phyloP scores from a whole-genome alignment of 2,797 vertebrate species.

The Eulemur albifrons region DNA sequence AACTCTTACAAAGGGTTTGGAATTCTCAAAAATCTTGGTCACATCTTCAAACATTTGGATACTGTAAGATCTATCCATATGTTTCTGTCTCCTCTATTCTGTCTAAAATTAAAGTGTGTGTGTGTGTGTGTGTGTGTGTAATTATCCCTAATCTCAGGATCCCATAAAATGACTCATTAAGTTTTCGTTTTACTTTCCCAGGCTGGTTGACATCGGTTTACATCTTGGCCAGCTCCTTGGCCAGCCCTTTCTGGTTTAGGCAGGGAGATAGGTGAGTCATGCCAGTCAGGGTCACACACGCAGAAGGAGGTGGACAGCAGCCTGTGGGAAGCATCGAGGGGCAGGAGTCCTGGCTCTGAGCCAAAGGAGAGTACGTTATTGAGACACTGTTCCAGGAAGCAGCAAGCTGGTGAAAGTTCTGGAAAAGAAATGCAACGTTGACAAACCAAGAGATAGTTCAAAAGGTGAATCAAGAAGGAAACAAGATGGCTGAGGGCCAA shows the following conservation, averaged over 20 bases:
- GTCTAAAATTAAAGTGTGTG: background rate
- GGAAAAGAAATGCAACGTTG: background rate
- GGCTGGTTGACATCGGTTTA: background rate
- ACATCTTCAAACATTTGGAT: background rate
- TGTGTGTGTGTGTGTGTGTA: background rate
- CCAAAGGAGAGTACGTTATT: background rate
- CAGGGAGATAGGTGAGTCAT: background rate
- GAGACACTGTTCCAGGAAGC: slow-evolving; percentile 43
- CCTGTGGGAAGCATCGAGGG: background rate
- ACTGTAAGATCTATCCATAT: background rate
- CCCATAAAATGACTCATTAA: background rate
- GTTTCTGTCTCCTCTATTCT: background rate
- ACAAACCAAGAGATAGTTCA: slow-evolving; percentile 32
- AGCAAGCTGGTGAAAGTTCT: background rate
- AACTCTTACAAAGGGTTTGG: background rate
- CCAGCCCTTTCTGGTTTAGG: background rate
- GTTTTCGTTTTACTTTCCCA: background rate
- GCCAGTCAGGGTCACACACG: background rate
- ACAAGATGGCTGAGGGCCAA: background rate
- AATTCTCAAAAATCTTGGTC: background rate
- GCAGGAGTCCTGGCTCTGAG: background rate
- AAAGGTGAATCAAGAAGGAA: slow-evolving; percentile 12
- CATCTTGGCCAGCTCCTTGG: background rate
- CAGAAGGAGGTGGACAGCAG: background rate
- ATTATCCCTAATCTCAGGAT: background rate